Percentiles rank a stretch among this genome's conserved stretches.
Evolutionary conservation across 2,888 invertebrate species (phyloP).

Genomic region (Apamea sordens): DNA sequence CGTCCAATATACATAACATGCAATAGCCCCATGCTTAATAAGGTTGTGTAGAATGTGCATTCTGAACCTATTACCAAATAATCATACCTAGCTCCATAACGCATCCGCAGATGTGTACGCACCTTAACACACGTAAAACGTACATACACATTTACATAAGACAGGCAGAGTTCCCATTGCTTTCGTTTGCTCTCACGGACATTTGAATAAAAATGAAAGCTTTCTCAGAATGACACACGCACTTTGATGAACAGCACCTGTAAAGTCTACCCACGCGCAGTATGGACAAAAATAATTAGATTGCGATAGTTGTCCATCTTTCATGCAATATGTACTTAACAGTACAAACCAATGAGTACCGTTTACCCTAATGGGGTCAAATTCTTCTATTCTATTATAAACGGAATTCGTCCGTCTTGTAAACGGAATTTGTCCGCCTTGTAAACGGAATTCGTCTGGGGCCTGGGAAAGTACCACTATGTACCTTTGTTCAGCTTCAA

Average conservation of each 20-base stretch:
- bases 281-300: not conserved
- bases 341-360: not conserved
- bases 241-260: constrained; percentile 17
- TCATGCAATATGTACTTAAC: not conserved
- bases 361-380: not conserved
- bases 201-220: constrained; percentile 62
- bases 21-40: not conserved
- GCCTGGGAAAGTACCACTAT: not conserved
- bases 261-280: not conserved
- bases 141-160: constrained; percentile 43
- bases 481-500: not conserved
- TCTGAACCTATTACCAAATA: not conserved
- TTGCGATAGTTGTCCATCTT: not conserved
- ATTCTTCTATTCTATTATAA: too few relatives aligned
- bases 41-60: not conserved
- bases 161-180: constrained; percentile 52
- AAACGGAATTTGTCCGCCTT: not conserved
- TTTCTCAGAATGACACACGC: constrained; percentile 30
- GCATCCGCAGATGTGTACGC: not conserved
- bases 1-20: not conserved
- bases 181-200: constrained; percentile 56
- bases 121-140: constrained; percentile 1
- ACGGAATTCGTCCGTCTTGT: too few relatives aligned
- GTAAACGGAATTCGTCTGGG: not conserved
- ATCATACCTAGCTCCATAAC: not conserved